Evolutionary conservation across 53 echinoderm and acorn worm species (phyloP).

Genomic region (Luidia sarsii): DNA sequence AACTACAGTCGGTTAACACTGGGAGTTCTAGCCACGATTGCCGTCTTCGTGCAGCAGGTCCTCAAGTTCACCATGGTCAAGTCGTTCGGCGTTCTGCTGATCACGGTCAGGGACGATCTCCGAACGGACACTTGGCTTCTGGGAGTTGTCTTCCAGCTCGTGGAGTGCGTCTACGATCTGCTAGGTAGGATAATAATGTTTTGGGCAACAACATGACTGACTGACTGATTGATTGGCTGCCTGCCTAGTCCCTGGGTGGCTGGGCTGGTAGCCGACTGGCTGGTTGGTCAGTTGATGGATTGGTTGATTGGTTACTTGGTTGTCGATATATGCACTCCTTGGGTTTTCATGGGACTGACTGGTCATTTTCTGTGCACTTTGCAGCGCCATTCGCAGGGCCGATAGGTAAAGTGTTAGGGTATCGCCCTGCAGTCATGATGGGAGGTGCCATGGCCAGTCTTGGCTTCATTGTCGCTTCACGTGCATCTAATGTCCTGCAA

Average conservation of each 20-base stretch:
- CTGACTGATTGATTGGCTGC: no score
- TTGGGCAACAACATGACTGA: no score
- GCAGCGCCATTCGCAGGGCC: not conserved
- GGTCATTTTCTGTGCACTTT: no score
- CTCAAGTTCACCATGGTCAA: not conserved
- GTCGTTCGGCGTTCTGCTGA: not conserved
- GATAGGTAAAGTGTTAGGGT: not conserved
- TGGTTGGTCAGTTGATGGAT: no score
- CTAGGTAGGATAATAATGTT: no score
- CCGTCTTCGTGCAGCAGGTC: not conserved
- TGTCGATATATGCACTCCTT: no score
- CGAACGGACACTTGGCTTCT: not conserved
- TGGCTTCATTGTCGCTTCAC: not conserved
- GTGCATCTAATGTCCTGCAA: not conserved
- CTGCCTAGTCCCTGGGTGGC: not conserved
- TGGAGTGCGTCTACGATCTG: not conserved
- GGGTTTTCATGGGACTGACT: no score
- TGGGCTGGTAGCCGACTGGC: no score
- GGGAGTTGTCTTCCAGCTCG: not conserved
- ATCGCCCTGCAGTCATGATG: not conserved
- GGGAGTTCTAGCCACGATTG: conserved; percentile 9
- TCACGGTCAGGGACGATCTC: not conserved
- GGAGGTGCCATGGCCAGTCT: not conserved
- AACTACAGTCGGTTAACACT: not conserved
- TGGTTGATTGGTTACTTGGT: no score